Conservation (phyloP, 2,888 invertebrate genomes). For the Cephus sareptanus region DNA sequence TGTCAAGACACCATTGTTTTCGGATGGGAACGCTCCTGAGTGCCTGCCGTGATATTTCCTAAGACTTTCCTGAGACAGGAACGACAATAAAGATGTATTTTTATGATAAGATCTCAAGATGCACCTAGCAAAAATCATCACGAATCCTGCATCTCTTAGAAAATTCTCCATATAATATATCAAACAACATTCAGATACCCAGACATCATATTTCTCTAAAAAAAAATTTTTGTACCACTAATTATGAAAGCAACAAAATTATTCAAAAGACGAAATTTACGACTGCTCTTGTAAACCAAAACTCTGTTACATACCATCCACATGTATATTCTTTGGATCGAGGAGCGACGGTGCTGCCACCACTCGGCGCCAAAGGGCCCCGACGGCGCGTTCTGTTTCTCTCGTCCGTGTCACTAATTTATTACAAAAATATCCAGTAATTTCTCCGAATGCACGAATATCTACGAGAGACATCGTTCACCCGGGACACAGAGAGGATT, state of each 20-base stretch:
- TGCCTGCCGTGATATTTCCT: constrained; percentile 30
- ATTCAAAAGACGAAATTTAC: background rate
- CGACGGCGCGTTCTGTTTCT: background rate
- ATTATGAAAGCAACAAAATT: too few relatives aligned
- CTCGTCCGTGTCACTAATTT: background rate
- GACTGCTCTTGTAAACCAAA: background rate
- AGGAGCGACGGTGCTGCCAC: background rate
- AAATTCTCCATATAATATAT: background rate
- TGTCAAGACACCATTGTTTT: constrained; percentile 40
- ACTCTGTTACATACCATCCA: background rate
- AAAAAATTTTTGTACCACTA: too few relatives aligned
- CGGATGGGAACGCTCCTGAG: constrained; percentile 37
- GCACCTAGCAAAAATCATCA: background rate
- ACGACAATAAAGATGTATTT: constrained; percentile 6
- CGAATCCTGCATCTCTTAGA: background rate
- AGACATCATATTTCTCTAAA: background rate
- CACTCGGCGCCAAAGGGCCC: too few relatives aligned
- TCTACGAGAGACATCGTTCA: background rate
- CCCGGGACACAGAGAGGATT: background rate
- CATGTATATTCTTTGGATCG: background rate
- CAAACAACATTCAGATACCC: background rate
- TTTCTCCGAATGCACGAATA: background rate
- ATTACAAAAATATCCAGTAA: background rate
- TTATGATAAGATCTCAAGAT: background rate
- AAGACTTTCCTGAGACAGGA: background rate